phyloP scores from a whole-genome alignment of 2,113 vertebrate species.

The Spea bombifrons region DNA sequence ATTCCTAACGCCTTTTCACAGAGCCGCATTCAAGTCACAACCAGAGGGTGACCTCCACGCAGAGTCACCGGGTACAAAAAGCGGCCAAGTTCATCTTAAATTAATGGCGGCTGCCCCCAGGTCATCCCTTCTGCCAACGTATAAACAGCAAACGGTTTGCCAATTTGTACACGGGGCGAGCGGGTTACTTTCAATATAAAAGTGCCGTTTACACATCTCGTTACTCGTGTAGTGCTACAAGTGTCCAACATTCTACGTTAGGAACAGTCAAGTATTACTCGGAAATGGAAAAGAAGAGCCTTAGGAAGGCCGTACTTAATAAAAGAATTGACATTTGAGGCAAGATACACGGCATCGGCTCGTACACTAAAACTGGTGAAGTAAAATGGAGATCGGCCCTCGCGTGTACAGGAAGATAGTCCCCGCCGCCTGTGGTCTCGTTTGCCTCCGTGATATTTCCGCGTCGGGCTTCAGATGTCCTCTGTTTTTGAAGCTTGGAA shows the following conservation, averaged over 20 bases:
- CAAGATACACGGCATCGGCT: constrained; percentile 70
- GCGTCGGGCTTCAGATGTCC: constrained; percentile 78
- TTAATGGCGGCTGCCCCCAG: constrained; percentile 72
- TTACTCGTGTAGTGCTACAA: constrained; percentile 94
- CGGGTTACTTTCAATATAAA: constrained; percentile 99
- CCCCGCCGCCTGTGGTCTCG: constrained; percentile 82
- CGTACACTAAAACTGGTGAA: constrained; percentile 82
- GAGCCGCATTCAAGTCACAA: constrained; percentile 85
- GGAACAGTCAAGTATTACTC: constrained; percentile 82
- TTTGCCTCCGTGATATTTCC: constrained; percentile 78
- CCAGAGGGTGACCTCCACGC: constrained; percentile 81
- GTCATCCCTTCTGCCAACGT: constrained; percentile 73
- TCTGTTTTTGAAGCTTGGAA: constrained; percentile 82
- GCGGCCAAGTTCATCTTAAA: constrained; percentile 74
- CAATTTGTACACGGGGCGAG: constrained; percentile 97
- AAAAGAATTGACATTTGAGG: constrained; percentile 75
- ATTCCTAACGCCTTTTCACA: constrained; percentile 77
- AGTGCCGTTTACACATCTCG: constrained; percentile 99
- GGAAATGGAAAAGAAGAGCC: constrained; percentile 86
- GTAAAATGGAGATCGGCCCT: constrained; percentile 78
- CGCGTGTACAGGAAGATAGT: constrained; percentile 82
- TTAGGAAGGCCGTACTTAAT: constrained; percentile 87
- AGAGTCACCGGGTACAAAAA: constrained; percentile 79
- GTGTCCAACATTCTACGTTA: constrained; percentile 98
- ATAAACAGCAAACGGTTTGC: constrained; percentile 96